These are phyloP conservation scores for Megaceryle torquata DNA, from an alignment of 2,113 vertebrate species.

Conservation along the genomic window DNA sequence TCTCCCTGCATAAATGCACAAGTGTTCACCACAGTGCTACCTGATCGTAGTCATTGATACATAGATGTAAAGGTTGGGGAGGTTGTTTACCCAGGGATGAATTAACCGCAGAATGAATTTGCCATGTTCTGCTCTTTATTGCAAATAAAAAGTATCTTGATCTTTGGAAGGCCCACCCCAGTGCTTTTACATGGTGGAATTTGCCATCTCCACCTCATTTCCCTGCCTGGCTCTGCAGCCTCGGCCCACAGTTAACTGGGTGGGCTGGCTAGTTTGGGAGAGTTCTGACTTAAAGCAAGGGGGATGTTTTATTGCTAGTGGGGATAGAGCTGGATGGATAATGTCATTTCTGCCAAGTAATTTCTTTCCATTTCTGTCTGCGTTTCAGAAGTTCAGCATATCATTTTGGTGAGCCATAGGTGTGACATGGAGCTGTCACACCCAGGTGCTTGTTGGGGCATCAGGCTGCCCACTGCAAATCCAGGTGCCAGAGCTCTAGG, in stretches of 20 bases:
- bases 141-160: neutral
- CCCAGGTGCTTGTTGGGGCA: too few species aligned
- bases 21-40: neutral
- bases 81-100: slow-evolving; percentile 4
- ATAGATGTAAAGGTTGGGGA: slow-evolving; percentile 12
- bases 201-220: neutral
- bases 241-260: neutral
- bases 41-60: slow-evolving; percentile 27
- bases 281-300: neutral
- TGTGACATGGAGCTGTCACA: neutral
- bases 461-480: neutral
- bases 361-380: neutral
- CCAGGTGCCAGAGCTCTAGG: neutral
- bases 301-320: fast-evolving
- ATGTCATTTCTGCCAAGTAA: neutral
- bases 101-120: neutral
- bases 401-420: neutral
- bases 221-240: neutral
- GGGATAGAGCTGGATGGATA: neutral
- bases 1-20: slow-evolving; percentile 46
- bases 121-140: neutral
- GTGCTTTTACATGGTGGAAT: neutral
- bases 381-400: neutral
- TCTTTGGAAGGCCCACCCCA: neutral
- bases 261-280: neutral